These are phyloP conservation scores for Lonchura striata DNA, from an alignment of 2,113 vertebrate genomes.

Conservation along the genomic window DNA sequence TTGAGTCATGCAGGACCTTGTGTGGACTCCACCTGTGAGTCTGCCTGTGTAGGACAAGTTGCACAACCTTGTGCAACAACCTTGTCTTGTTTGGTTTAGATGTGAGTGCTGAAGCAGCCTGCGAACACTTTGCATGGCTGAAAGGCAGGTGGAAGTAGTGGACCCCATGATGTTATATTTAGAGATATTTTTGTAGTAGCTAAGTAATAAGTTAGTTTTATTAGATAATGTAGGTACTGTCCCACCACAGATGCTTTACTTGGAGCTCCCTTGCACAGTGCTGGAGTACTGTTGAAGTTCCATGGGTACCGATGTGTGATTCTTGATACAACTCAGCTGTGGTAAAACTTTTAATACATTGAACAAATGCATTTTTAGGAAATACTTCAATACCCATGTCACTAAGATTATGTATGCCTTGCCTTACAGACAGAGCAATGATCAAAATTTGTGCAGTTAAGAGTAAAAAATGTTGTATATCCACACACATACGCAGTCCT, in stretches of 20 bases:
- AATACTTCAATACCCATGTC: not conserved
- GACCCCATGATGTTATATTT: not conserved
- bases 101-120: not conserved
- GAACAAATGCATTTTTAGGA: not conserved
- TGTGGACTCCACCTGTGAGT: not conserved
- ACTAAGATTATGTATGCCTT: not conserved
- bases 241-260: not conserved
- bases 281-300: not conserved
- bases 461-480: not conserved
- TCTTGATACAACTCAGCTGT: not conserved
- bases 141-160: not conserved
- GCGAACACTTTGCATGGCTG: not conserved
- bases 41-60: not conserved
- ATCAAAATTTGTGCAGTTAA: not conserved
- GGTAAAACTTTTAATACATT: not conserved
- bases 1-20: accelerated
- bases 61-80: not conserved
- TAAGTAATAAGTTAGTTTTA: not conserved
- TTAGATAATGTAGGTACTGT: not conserved
- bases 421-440: not conserved
- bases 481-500: accelerated
- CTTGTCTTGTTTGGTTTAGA: not conserved
- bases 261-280: accelerated
- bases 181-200: not conserved
- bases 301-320: accelerated